A percentile compares a stretch with the other conserved stretches of the same genome.
phyloP scores from a whole-genome alignment of 2,888 invertebrate species.

The Chrysolina haemoptera region DNA sequence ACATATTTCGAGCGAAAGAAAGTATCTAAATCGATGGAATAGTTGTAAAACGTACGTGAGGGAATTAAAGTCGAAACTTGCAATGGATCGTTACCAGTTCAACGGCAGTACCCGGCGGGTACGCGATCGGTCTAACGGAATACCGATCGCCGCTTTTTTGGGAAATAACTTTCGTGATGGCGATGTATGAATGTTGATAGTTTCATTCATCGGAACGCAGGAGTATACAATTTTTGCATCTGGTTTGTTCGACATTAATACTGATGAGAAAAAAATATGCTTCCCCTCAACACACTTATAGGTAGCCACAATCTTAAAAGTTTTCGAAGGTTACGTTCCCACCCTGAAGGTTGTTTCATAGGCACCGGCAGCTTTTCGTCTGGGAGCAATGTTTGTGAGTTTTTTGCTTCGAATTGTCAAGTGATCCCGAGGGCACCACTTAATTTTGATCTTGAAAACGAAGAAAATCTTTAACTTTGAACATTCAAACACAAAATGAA shows the following conservation, averaged over 20 bases:
- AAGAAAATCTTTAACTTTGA: no score
- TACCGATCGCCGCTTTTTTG: slow-evolving; percentile 6
- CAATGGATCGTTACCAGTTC: not conserved
- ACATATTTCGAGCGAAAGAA: slow-evolving; percentile 27
- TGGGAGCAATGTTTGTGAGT: no score
- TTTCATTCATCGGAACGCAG: not conserved
- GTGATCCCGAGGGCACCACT: no score
- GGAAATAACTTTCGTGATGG: not conserved
- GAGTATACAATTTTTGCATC: not conserved
- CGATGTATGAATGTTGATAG: not conserved
- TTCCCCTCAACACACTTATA: no score
- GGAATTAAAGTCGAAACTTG: slow-evolving; percentile 34
- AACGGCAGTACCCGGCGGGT: not conserved
- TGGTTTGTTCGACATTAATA: not conserved
- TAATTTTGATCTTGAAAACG: no score
- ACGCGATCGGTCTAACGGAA: not conserved
- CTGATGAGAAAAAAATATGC: not conserved
- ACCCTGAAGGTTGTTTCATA: no score
- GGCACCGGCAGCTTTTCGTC: no score
- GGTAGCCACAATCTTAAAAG: no score
- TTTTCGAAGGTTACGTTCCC: no score
- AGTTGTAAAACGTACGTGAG: slow-evolving; percentile 42
- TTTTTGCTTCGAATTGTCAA: no score
- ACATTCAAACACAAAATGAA: no score
- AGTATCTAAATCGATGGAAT: slow-evolving; percentile 39